A percentile compares a stretch with the other conserved stretches of the same genome.
Evolutionary conservation across 1,140 invertebrate genomes (phyloP).

Genomic region (Bombyx mandarina): DNA sequence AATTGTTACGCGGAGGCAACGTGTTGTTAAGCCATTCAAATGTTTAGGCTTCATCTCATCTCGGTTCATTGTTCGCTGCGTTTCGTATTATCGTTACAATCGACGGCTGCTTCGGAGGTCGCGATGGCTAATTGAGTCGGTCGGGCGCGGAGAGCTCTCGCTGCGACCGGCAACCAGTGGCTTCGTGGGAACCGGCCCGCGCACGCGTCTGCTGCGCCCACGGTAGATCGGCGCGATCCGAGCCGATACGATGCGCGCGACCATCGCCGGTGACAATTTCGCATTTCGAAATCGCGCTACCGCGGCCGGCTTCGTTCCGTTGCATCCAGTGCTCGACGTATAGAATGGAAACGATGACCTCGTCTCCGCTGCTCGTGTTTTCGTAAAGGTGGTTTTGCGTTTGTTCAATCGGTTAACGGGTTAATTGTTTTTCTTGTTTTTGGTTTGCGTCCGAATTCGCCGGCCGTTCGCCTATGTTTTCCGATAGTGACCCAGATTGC

Average conservation of each 20-base stretch:
- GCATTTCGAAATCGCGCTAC: conserved; percentile 39
- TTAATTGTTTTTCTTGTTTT: conserved; percentile 16
- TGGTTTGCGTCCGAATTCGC: too few species aligned
- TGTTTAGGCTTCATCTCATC: conserved; percentile 5
- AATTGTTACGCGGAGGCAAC: too few species aligned
- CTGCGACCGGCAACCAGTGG: conserved; percentile 28
- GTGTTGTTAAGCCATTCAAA: too few species aligned
- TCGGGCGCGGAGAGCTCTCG: conserved; percentile 3
- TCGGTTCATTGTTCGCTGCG: conserved; percentile 18
- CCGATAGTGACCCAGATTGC: conserved; percentile 33
- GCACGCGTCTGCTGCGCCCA: conserved; percentile 27
- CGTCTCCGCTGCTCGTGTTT: conserved; percentile 23
- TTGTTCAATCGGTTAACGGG: conserved; percentile 31
- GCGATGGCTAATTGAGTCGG: conserved; percentile 13
- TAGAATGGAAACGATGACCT: conserved; percentile 48
- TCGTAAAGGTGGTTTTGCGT: conserved; percentile 49
- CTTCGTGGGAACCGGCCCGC: conserved; percentile 41
- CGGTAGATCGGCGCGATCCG: conserved; percentile 38
- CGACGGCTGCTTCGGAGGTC: conserved; percentile 20
- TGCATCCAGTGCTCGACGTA: conserved; percentile 15
- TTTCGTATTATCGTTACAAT: conserved; percentile 14
- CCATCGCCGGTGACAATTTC: conserved; percentile 23
- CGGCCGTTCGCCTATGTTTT: conserved; percentile 8
- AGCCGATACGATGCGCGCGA: conserved; percentile 8
- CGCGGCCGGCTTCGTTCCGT: conserved; percentile 23